phyloP scores from a whole-genome alignment of 2,888 invertebrate species.

The Eurytoma adleriae region DNA sequence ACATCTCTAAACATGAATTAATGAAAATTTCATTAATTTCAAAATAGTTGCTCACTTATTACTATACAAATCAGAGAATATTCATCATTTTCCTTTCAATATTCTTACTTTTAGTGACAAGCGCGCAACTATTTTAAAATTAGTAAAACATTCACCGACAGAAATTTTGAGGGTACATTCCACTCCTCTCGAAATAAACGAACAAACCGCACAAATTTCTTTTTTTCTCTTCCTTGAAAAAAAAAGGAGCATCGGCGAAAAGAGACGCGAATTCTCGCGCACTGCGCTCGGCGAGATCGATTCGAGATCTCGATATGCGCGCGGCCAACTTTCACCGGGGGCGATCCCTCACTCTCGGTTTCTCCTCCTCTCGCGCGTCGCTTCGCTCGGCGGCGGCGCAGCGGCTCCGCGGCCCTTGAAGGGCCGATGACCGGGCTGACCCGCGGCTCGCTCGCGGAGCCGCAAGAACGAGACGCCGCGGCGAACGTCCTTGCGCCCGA shows the following conservation, averaged over 20 bases:
- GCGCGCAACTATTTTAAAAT: too few relatives aligned
- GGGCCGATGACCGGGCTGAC: slow-evolving; percentile 73
- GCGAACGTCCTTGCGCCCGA: slow-evolving; percentile 24
- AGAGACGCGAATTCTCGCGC: neutral
- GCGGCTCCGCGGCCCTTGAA: slow-evolving; percentile 54
- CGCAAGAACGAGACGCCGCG: slow-evolving; percentile 18
- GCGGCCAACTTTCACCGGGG: slow-evolving; percentile 2
- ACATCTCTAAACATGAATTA: too few relatives aligned
- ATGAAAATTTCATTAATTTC: too few relatives aligned
- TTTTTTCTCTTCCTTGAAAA: neutral
- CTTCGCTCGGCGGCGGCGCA: slow-evolving; percentile 21
- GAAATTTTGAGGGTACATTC: too few relatives aligned
- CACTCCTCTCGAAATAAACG: too few relatives aligned
- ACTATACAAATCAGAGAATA: too few relatives aligned
- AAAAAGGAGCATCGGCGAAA: neutral
- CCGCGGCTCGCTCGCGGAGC: slow-evolving; percentile 59
- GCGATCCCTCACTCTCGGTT: slow-evolving; percentile 36
- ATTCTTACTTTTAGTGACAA: too few relatives aligned
- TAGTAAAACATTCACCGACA: too few relatives aligned
- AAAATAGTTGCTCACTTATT: too few relatives aligned
- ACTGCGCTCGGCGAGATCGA: too few relatives aligned
- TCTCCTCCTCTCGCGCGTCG: slow-evolving; percentile 9
- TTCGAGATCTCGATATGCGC: neutral
- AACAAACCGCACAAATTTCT: too few relatives aligned
- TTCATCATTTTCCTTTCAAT: too few relatives aligned